Percentiles rank a stretch among this genome's conserved stretches.
phyloP scores from a whole-genome alignment of 2,888 invertebrate species.

The Drosophila paranaensis region DNA sequence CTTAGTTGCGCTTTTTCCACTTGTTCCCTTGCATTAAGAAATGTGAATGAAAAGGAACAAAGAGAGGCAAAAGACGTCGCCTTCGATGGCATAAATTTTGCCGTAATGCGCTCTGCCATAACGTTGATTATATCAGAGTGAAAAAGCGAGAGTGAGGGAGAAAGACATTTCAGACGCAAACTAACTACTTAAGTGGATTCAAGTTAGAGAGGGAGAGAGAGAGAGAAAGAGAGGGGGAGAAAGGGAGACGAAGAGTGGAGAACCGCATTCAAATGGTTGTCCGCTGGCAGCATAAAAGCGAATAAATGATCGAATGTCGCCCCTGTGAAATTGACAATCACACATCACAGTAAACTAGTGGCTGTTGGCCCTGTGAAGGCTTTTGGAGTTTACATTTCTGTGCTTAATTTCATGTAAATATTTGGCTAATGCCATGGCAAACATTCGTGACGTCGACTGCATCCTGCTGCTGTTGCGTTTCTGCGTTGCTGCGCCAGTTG shows the following conservation, averaged over 20 bases:
- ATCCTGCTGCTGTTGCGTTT: conserved; percentile 27
- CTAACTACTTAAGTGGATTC: conserved; percentile 11
- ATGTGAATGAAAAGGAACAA: conserved; percentile 50
- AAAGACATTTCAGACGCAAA: conserved; percentile 1
- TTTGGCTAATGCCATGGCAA: conserved; percentile 22
- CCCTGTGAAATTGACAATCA: conserved; percentile 10
- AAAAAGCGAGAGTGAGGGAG: not conserved
- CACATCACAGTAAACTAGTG: conserved; percentile 13
- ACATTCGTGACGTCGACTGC: conserved; percentile 20
- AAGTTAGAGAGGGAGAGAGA: conserved; percentile 35
- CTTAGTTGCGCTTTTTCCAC: conserved; percentile 1
- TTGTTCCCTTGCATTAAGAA: conserved; percentile 42
- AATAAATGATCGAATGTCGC: conserved; percentile 51
- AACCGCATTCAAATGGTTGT: conserved; percentile 50
- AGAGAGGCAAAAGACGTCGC: conserved; percentile 25
- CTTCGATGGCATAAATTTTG: conserved; percentile 63
- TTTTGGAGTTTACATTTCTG: not conserved
- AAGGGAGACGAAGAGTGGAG: not conserved
- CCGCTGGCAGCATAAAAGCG: conserved; percentile 42
- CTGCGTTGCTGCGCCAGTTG: conserved; percentile 22
- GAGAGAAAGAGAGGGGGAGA: not conserved
- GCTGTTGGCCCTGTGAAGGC: not conserved
- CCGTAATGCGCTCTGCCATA: conserved; percentile 68
- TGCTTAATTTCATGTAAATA: conserved; percentile 33
- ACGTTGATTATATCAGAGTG: conserved; percentile 65